phyloP scores from a whole-genome alignment of 2,888 invertebrate genomes.

The Cheilosia variabilis region DNA sequence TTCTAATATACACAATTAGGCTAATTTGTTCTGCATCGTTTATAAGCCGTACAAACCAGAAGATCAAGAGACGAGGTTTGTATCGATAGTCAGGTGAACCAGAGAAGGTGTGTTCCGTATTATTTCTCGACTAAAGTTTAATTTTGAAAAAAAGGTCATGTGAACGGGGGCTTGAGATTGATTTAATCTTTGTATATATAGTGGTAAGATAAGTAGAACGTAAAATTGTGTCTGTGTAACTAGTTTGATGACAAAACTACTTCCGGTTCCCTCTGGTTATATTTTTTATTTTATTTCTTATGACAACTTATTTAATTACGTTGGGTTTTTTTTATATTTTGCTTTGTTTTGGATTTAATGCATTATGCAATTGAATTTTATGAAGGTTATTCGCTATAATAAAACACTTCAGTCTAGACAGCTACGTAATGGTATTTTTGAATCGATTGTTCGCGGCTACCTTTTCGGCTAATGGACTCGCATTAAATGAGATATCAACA shows the following conservation, averaged over 20 bases:
- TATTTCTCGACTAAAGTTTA: not conserved
- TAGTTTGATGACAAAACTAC: not conserved
- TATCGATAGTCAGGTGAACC: too few species aligned
- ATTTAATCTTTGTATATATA: too few species aligned
- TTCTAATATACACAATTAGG: not conserved
- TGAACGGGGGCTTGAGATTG: too few species aligned
- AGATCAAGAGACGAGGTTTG: too few species aligned
- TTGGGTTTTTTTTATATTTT: slow-evolving; percentile 9
- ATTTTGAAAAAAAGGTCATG: too few species aligned
- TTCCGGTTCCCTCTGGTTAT: slow-evolving; percentile 37
- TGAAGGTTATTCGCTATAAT: slow-evolving; percentile 62
- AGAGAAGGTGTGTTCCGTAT: slow-evolving; percentile 9
- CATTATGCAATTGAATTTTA: slow-evolving; percentile 46
- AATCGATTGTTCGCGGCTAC: slow-evolving; percentile 14
- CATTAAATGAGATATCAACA: slow-evolving; percentile 11
- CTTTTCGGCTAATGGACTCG: slow-evolving; percentile 17
- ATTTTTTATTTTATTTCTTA: slow-evolving; percentile 7
- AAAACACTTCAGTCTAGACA: slow-evolving; percentile 59
- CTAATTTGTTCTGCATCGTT: slow-evolving; percentile 26
- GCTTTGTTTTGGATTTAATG: not conserved
- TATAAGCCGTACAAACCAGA: too few species aligned
- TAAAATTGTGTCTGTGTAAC: not conserved
- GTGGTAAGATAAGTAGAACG: too few species aligned
- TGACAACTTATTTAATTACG: not conserved
- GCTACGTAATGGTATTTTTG: slow-evolving; percentile 48